Percentiles rank a stretch among this genome's conserved stretches.
Conservation (phyloP, 2,888 invertebrate species). For the Mesoligia furuncula region DNA sequence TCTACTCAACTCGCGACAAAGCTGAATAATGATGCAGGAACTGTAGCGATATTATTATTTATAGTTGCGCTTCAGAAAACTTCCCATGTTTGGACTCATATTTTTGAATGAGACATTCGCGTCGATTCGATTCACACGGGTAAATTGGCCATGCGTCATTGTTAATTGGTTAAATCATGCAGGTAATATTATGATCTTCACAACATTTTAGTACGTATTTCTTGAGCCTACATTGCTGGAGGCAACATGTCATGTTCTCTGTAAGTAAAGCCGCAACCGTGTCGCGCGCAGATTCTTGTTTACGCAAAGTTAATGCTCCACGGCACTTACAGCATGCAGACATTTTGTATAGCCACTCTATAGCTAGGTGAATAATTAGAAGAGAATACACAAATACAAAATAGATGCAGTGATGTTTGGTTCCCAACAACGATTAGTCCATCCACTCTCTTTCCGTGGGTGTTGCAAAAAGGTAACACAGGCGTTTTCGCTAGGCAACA, state of each 20-base stretch:
- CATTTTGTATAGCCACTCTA: conserved; percentile 14
- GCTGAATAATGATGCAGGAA: conserved; percentile 52
- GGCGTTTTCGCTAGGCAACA: background rate
- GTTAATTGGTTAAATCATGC: conserved; percentile 30
- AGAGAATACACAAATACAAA: conserved; percentile 9
- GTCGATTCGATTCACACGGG: conserved; percentile 24
- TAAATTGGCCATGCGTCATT: conserved; percentile 41
- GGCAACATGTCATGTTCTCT: conserved; percentile 45
- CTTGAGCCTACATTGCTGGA: conserved; percentile 1
- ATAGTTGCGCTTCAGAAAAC: conserved; percentile 25
- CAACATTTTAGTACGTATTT: conserved; percentile 17
- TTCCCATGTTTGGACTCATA: conserved; percentile 37
- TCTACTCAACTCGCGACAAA: conserved; percentile 47
- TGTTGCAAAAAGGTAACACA: background rate
- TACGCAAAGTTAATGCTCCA: conserved; percentile 30
- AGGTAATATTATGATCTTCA: conserved; percentile 11
- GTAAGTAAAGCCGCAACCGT: conserved; percentile 46
- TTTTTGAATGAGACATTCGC: conserved; percentile 44
- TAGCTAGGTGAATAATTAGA: conserved; percentile 7
- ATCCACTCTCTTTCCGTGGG: conserved; percentile 1
- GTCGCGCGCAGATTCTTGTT: conserved; percentile 24
- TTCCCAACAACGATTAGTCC: conserved; percentile 6
- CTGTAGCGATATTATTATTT: conserved; percentile 41
- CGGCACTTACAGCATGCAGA: conserved; percentile 12
- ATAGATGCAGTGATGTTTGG: background rate